Evolutionary conservation across 1,140 invertebrate species (phyloP), one percentile per base, ranked within the genome.

Genomic region (Cryptotermes secundus): DNA sequence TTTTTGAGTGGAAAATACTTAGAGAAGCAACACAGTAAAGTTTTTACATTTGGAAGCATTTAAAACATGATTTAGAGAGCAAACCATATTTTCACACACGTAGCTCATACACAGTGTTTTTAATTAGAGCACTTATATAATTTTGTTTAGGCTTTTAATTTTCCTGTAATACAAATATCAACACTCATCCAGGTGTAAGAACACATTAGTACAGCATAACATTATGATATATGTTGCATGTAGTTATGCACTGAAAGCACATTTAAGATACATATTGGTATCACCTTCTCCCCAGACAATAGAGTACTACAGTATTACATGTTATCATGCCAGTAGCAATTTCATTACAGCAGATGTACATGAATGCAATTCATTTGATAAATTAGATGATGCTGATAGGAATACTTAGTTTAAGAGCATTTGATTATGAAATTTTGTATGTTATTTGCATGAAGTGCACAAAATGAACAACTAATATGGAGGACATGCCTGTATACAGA

Each of bases 11-110:
- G n/a, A 31, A 49, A 72, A n/a, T 72, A n/a, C 1, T 72, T 31
- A 72, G 19, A 72, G 59, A 72, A 72, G 59, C 59, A 72, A 72
- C 59, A 72, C 59, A 31, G n/a, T 72, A 72, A 72, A 72, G 59
- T 72, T 6, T 72, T 26, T 72, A 72, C n/a, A 31, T 72, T 72
- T 72, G 59, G 59, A 72, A 72, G 59, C 26, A 72, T 72, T 72
- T 72, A 72, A 26, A 72, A 72, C 59, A 72, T 72, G 59, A 31
- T 72, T 72, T 26, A 72, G 59, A 72, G 59, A n/a, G 59, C 31
- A 14, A 72, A 72, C 59, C 59, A 72, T 31, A 14, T 72, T 72
- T 31, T 72, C n/a, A 72, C 59, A 72, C 59, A 72, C 6, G 26
- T 72, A 72, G 31, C 24, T 72, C 26, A 72, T 26, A 72, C 59